Evolutionary conservation across 2,113 vertebrate genomes (phyloP), one percentile per base, ranked within the genome.

Genomic region (Sphyrna mokarran): DNA sequence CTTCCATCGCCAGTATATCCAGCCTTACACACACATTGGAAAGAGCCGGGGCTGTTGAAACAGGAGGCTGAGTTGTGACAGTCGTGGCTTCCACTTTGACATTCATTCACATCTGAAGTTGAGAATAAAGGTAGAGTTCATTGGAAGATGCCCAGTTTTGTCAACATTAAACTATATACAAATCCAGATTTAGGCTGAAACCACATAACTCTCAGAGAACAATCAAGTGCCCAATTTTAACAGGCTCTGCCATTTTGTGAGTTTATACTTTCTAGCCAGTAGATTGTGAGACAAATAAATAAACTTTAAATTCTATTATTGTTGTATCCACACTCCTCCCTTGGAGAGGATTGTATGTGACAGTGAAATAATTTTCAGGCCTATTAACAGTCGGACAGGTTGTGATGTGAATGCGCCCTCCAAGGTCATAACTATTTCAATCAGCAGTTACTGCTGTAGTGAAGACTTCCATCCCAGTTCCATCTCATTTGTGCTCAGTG

Each of bases 41-140:
- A 91, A 7, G 89, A 91, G 89, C 89, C 89, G 29, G 89, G 89
- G 14, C 89, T 91, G 58, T 91, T 91, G 58, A 61, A 91, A 91
- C 89, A 91, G 58, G 89, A 63, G 89, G 89, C 58, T 4, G 89
- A 91, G 89, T 14, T 26, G 58, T 91, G 58, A 37, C 89, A 91
- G 89, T 91, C 29, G 58, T 91, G 89, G 89, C 54, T 91, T 61
- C 89, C 89, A 20, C 89, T 91, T 33, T 63, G 29, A 37, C 58
- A 91, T n/a, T 91, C 89, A 63, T 91, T 18, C 89, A 91, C 58
- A 91, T 91, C 58, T 91, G 89, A 22, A 18, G 14, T 66, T 37
- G 16, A 33, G 58, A 91, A 37, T n/a, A 48, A 70, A 76, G 48
- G 5, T 29, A 5, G 89, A 20, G 11, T 37, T 91, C 26, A 91